phyloP scores from a whole-genome alignment of 2,113 vertebrate genomes.

The Illadopsis cleaveri region DNA sequence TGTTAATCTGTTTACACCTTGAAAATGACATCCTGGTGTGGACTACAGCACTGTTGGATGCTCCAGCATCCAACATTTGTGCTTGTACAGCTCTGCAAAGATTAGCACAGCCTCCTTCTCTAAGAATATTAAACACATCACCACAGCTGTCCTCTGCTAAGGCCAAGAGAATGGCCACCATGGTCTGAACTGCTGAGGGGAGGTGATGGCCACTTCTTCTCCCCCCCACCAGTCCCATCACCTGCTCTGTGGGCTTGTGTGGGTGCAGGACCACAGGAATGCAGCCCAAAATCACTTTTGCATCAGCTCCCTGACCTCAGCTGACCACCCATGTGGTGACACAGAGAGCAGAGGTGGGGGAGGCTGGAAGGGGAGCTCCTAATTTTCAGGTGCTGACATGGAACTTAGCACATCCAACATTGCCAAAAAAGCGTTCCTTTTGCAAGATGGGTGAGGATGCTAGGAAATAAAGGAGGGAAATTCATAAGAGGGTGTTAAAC shows the following conservation, averaged over 20 bases:
- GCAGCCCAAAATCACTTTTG: neutral
- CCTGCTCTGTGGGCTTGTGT: neutral
- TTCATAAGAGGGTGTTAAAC: neutral
- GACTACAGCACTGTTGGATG: neutral
- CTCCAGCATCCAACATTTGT: neutral
- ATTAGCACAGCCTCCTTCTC: neutral
- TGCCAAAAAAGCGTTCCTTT: neutral
- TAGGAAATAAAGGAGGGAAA: neutral
- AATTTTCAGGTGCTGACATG: neutral
- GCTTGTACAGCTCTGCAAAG: neutral
- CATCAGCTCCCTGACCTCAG: neutral
- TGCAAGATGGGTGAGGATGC: neutral
- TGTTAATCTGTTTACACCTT: neutral
- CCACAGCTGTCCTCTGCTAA: neutral
- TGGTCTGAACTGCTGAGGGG: neutral
- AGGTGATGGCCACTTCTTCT: neutral
- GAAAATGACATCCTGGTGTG: neutral
- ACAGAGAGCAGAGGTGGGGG: neutral
- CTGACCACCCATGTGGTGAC: accelerated
- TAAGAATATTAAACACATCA: neutral
- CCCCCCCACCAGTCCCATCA: neutral
- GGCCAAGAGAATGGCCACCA: neutral
- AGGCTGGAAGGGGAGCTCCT: neutral
- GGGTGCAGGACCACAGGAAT: neutral
- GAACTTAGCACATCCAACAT: neutral